A percentile compares a stretch with the other conserved stretches of the same genome.
phyloP scores from a whole-genome alignment of 1,140 invertebrate genomes.

The Drosophila auraria region DNA sequence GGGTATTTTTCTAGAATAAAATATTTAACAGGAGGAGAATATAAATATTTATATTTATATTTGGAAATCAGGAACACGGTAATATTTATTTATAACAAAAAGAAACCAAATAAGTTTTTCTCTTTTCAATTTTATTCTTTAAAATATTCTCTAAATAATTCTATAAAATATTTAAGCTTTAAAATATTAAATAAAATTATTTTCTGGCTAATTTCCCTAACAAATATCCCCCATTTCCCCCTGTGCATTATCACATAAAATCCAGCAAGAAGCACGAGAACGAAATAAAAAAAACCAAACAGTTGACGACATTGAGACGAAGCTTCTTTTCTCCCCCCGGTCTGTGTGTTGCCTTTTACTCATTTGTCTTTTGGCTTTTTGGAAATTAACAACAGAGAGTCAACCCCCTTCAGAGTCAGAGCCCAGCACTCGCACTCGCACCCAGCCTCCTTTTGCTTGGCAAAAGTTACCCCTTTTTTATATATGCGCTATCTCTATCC shows the following conservation, averaged over 20 bases:
- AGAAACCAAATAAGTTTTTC: too few species aligned
- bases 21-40: background rate
- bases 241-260: conserved; percentile 20
- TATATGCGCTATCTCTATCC: conserved; percentile 58
- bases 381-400: conserved; percentile 76
- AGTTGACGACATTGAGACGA: conserved; percentile 71
- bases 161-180: too few species aligned
- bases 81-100: too few species aligned
- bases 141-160: too few species aligned
- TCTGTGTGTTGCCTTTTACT: conserved; percentile 66
- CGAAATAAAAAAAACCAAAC: conserved; percentile 20
- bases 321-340: conserved; percentile 6
- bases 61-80: too few species aligned
- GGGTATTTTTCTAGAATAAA: background rate
- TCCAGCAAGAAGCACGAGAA: conserved; percentile 3
- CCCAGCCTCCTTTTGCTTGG: background rate
- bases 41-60: too few species aligned
- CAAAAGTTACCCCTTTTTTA: conserved; percentile 78
- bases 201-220: too few species aligned
- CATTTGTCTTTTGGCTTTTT: conserved; percentile 83
- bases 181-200: too few species aligned
- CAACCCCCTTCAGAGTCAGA: conserved; percentile 1
- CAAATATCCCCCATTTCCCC: background rate
- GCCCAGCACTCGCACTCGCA: background rate
- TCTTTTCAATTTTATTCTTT: too few species aligned